Base-by-base conservation (phyloP, 2,888 invertebrate species). In the Netelia fuscicornis region DNA sequence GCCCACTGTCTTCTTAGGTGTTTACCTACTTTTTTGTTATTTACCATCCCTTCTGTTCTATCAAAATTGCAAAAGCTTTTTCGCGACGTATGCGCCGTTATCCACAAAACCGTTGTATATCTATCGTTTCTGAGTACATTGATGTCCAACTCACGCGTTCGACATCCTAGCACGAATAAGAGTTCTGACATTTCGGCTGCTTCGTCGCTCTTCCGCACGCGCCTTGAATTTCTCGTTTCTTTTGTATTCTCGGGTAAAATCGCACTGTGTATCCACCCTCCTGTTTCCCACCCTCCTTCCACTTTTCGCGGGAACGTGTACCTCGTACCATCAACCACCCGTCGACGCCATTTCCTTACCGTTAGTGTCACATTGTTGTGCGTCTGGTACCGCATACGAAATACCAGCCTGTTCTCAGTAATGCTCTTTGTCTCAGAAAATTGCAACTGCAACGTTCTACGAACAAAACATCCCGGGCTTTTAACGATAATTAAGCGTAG, bases 401-500 rank as follows among this genome's bases (percentile, higher is more conserved):
- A 17, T 17, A 23, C 17, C 17, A 44, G 25, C 20, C 25, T 67
- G 58, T 67, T 68, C 13, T 13, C 58, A 60, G 44, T 58, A 17
- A 48, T 11, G 56, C 11, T 58, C 20, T 25, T 37, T 37, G 25
- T 58, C 44, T 67, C n/a, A 23, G 44, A 42, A 48, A 13, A 13
- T 20, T 25, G 52, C 37, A 37, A 3, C 37, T 37, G 37, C 10
- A 48, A 48, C 10, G 48, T 10, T 13, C 48, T 13, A 13, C 48
- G 48, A 48, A 48, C 48, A 48, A 48, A 10, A 48, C 48, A 48
- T 48, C 48, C 23, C 42, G 25, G 44, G 67, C 77, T 77, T 44
- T 77, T 77, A 68, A 77, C 67, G 67, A 44, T 77, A 67, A 77
- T 67, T 77, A 77, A 67, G 42, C 67, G n/a, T 13, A 17, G 37